A percentile compares a stretch with the other conserved stretches of the same genome.
Evolutionary conservation across 2,888 invertebrate genomes (phyloP).

Genomic region (Sepiola atlantica): DNA sequence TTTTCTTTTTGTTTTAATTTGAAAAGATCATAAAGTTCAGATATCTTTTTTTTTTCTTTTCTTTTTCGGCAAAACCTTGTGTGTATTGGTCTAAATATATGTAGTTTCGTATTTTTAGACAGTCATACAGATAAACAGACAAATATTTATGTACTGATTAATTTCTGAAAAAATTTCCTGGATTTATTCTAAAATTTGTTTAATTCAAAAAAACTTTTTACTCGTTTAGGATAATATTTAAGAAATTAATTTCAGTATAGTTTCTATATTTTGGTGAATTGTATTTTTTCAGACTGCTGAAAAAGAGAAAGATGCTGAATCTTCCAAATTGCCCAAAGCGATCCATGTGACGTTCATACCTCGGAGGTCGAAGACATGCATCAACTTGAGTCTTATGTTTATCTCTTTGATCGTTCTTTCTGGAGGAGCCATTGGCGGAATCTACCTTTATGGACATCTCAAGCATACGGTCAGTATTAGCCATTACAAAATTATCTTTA

Average conservation of each 20-base stretch:
- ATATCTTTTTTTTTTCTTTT: too few species aligned
- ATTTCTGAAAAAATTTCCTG: too few species aligned
- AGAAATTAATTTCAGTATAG: too few species aligned
- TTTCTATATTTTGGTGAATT: neutral
- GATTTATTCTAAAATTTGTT: too few species aligned
- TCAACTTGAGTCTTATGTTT: constrained; percentile 82
- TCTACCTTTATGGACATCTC: constrained; percentile 85
- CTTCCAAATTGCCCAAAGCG: constrained; percentile 47
- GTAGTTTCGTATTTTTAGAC: too few species aligned
- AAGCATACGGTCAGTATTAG: constrained; percentile 75
- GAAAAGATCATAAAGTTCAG: too few species aligned
- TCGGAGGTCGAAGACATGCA: constrained; percentile 64
- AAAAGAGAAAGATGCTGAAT: constrained; percentile 52
- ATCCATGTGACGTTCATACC: constrained; percentile 55
- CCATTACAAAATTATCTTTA: too few species aligned
- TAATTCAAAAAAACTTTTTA: neutral
- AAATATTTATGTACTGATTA: too few species aligned
- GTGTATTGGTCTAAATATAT: too few species aligned
- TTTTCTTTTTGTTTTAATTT: too few species aligned
- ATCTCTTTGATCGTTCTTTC: constrained; percentile 83
- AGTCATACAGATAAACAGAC: too few species aligned
- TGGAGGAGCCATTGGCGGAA: constrained; percentile 82
- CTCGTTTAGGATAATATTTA: neutral
- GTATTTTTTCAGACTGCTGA: constrained; percentile 53
- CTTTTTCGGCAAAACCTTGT: too few species aligned